Conservation (phyloP, 2,888 invertebrate species). For the Acanthosepion esculentum region DNA sequence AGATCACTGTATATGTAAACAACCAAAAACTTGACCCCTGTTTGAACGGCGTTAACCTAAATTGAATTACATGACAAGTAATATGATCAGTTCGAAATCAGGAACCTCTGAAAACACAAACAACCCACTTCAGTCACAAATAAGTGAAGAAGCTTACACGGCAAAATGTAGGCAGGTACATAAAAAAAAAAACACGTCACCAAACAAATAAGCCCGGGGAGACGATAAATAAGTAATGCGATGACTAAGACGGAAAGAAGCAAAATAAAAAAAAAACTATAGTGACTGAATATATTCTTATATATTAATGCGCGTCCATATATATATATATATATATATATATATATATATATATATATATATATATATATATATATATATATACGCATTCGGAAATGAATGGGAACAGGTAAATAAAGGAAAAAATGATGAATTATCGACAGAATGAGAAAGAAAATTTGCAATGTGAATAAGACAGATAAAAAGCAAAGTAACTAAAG, state of each 20-base stretch:
- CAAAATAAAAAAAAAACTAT: too few species aligned
- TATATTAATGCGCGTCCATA: neutral
- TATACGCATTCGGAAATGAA: neutral
- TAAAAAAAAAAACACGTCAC: neutral
- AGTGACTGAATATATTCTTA: too few species aligned
- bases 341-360: neutral
- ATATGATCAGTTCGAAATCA: neutral
- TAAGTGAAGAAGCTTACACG: neutral
- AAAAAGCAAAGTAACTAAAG: too few species aligned
- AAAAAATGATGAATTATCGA: too few species aligned
- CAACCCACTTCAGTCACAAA: neutral
- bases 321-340: neutral
- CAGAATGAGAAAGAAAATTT: too few species aligned
- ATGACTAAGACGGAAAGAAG: neutral
- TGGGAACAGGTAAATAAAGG: too few species aligned
- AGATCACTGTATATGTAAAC: neutral
- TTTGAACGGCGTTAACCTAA: neutral
- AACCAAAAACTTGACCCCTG: neutral
- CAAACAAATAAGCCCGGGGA: neutral
- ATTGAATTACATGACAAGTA: neutral
- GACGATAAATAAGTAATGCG: neutral
- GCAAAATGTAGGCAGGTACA: neutral
- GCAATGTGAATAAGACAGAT: too few species aligned
- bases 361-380: neutral
- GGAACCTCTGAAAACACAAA: neutral